Evolutionary conservation across 2,113 vertebrate genomes (phyloP).

Genomic region (Spilogale gracilis): DNA sequence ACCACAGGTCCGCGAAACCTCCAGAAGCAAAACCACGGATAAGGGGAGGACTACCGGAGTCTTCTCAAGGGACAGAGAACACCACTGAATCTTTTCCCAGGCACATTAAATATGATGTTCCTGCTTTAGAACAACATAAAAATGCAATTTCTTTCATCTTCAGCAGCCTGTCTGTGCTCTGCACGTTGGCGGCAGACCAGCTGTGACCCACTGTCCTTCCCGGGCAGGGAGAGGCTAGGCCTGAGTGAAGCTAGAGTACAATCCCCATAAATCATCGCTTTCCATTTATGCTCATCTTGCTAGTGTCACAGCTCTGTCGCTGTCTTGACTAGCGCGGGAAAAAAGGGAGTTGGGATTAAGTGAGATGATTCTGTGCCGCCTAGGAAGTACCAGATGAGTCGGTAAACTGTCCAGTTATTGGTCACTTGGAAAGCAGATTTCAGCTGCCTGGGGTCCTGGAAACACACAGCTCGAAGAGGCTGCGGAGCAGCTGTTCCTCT

Average conservation of each 20-base stretch:
- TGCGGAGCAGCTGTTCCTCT: background rate
- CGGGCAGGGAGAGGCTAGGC: background rate
- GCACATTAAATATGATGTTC: background rate
- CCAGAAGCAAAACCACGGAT: background rate
- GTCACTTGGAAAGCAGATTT: background rate
- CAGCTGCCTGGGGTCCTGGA: background rate
- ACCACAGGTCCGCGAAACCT: background rate
- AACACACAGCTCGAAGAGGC: background rate
- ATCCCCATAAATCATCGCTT: background rate
- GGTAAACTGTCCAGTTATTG: background rate
- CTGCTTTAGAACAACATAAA: background rate
- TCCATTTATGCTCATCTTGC: background rate
- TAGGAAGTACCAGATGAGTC: background rate
- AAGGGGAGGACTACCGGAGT: background rate
- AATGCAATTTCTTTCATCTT: background rate
- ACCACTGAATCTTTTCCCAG: background rate
- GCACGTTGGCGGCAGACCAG: background rate
- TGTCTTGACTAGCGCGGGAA: background rate
- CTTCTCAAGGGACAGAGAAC: background rate
- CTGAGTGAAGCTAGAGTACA: background rate
- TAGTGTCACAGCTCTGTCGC: background rate
- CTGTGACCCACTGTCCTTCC: background rate
- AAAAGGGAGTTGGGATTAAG: background rate
- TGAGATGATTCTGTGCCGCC: background rate
- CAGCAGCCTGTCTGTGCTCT: slow-evolving; percentile 25